Evolutionary conservation across 2,113 vertebrate genomes (phyloP), one percentile per base, ranked within the genome.

Genomic region (Penelope pileata): DNA sequence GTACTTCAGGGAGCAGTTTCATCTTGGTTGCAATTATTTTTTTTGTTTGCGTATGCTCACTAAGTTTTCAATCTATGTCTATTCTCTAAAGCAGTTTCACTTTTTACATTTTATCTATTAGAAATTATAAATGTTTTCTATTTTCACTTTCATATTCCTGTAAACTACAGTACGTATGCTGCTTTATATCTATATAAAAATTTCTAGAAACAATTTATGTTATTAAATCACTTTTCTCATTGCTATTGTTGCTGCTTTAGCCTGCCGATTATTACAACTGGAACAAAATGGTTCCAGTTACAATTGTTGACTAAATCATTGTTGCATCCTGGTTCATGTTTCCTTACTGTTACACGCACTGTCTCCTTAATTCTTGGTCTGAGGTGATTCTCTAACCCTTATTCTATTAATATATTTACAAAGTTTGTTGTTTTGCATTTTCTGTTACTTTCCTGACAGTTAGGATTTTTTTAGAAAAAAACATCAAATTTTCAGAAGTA

Each of bases 1-100:
- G 92, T 56, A 79, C 75, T 95, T 91, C 94, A 96, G 94, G 85
- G 75, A 96, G 83, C 63, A 93, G 75, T 74, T 95, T 96, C 82
- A 94, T 94, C 93, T 91, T 50, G 18, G 45, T 69, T 88, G 85
- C 88, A 94, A 91, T 94, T 94, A 92, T 89, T 56, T 56, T 83
- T 94, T 92, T 93, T 94, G 70, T 94, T 94, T 96, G 85, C 60
- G 14, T 60, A 80, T 50, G 48, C 60, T 90, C 74, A 56, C 47
- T 76, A 72, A 91, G 83, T 80, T 90, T 94, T 96, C 79, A 93
- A 53, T 79, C 67, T 58, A 23, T n/a, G 50, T 15, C 36, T 42
- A 4, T 86, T 43, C 42, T 73, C n/a, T 18, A 72, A 85, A 82
- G 78, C 83, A 68, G 51, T 89, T 84, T 59, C 81, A 79, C 34